phyloP scores from a whole-genome alignment of 1,140 invertebrate species.

The Gonatopus flavifemur region DNA sequence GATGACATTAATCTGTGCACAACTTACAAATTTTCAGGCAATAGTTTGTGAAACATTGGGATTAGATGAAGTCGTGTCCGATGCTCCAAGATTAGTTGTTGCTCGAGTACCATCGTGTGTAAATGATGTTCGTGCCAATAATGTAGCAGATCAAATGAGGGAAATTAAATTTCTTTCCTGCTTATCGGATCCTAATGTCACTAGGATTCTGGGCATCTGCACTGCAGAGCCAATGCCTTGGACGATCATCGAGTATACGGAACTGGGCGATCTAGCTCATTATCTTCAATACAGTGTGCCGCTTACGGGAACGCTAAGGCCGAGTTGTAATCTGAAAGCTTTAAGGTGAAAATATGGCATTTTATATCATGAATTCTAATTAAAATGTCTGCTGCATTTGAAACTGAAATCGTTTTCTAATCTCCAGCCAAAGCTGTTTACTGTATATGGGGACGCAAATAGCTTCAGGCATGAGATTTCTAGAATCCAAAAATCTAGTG shows the following conservation, averaged over 20 bases:
- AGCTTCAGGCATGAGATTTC: slow-evolving; percentile 85
- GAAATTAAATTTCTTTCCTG: slow-evolving; percentile 75
- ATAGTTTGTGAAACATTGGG: slow-evolving; percentile 61
- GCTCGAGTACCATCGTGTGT: slow-evolving; percentile 51
- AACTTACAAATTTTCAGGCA: slow-evolving; percentile 57
- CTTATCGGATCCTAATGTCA: slow-evolving; percentile 74
- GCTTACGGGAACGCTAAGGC: slow-evolving; percentile 45
- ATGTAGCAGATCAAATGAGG: slow-evolving; percentile 46
- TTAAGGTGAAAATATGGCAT: slow-evolving; percentile 41
- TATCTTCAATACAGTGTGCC: slow-evolving; percentile 65
- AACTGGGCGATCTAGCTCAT: slow-evolving; percentile 78
- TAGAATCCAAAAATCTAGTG: slow-evolving; percentile 76
- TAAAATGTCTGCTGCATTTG: neutral
- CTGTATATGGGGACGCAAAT: slow-evolving; percentile 84
- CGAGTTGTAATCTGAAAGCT: slow-evolving; percentile 50
- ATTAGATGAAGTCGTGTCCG: slow-evolving; percentile 53
- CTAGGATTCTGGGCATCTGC: slow-evolving; percentile 72
- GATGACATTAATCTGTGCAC: too few species aligned
- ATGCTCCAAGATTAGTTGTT: slow-evolving; percentile 56
- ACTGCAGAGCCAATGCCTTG: slow-evolving; percentile 65
- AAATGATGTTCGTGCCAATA: slow-evolving; percentile 37
- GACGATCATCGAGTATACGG: slow-evolving; percentile 78
- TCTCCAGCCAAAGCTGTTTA: slow-evolving; percentile 74
- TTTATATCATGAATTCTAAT: neutral
- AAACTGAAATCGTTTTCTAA: neutral